Base-by-base conservation (phyloP, 2,888 invertebrate genomes). In the Oscheius sp. region DNA sequence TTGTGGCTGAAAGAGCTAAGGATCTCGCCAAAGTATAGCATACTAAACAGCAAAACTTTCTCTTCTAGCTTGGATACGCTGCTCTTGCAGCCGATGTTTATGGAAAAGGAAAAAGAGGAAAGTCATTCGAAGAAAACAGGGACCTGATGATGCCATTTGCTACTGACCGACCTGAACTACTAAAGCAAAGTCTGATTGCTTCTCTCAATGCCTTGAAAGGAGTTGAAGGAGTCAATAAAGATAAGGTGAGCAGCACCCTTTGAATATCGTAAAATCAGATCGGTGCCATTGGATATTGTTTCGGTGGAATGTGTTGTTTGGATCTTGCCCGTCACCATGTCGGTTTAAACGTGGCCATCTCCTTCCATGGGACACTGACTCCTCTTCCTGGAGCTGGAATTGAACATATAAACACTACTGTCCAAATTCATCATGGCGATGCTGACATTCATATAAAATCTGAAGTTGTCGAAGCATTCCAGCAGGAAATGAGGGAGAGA, bases 61-160 rank as follows among this genome's bases (percentile, higher is more conserved):
- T 38, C 71, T 72, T 73, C 44, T 64, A 81, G 80, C 67, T 79
- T 20, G 83, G 83, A 4, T 84, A 73, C 62, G 72, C 85, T 20
- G 81, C 77, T 0, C 81, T 84, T 33, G 81, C 80, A 2, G 78
- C 78, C 38, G 83, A 84, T 71, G 72, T 82, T 30, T 82, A 82
- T 59, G 84, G 84, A 22, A 81, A 81, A 70, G 83, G 78, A 22
- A 68, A 71, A 14, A 62, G 72, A n/a, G 75, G 76, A 5, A 74
- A 67, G 4, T 73, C 71, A 4, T 50, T 69, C 51, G 81, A 68
- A 9, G 71, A 85, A 33, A 69, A 59, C 50, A 72, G 79, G 33
- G 75, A 74, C 0, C 54, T 77, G 3, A 64, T 81, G 74, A 71
- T 64, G 26, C 77, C 80, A 14, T 70, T 80, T 30, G 59, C 68